These are phyloP conservation scores for Heterohyrax brucei DNA, from an alignment of 2,797 vertebrate genomes.

Conservation along the genomic window DNA sequence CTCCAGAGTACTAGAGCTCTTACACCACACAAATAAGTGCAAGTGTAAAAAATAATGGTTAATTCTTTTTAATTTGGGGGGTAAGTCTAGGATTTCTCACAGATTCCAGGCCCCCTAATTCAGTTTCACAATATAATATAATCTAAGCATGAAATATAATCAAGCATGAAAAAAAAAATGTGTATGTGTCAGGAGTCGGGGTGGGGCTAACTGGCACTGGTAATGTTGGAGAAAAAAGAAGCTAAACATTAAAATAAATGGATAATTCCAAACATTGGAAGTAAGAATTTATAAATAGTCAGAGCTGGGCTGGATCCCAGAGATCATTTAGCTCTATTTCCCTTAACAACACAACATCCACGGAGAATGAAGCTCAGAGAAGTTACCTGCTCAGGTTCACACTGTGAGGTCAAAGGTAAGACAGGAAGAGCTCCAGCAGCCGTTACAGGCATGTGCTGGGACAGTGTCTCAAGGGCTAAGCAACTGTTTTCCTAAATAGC, in stretches of 20 bases:
- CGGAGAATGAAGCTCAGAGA: background rate
- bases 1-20: background rate
- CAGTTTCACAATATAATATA: conserved; percentile 31
- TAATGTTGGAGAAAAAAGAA: background rate
- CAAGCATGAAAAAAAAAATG: background rate
- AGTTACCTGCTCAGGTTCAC: background rate
- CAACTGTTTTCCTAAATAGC: conserved; percentile 10
- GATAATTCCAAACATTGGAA: background rate
- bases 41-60: background rate
- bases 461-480: conserved; percentile 11
- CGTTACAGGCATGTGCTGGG: background rate
- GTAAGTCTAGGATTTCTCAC: background rate
- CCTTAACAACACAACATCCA: background rate
- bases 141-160: too few relatives aligned
- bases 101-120: background rate
- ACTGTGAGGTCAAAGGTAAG: background rate
- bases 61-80: background rate
- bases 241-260: background rate
- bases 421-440: background rate
- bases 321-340: conserved; percentile 1
- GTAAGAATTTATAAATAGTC: conserved; percentile 40
- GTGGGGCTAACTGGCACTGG: background rate
- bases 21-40: background rate
- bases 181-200: background rate
- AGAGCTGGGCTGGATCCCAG: background rate